Evolutionary conservation across 2,888 invertebrate species (phyloP), one percentile per base, ranked within the genome.

Genomic region (Melikaiella ostensackeni): DNA sequence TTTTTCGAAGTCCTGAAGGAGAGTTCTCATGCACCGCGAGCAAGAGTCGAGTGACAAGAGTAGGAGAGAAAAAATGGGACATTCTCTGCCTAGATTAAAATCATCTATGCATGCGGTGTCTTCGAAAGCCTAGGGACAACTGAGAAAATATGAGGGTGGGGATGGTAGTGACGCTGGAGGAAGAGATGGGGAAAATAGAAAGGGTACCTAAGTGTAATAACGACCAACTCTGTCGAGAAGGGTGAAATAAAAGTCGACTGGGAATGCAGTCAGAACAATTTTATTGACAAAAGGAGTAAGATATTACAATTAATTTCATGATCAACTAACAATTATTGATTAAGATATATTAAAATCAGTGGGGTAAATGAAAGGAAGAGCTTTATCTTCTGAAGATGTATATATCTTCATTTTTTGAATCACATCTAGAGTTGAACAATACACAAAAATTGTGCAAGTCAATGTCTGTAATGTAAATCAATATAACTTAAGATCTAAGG

Each of bases 181-280:
- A 63, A 8, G 73, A 76, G 70, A 64, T 59, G 66, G 46, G 64
- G 59, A 59, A 76, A 61, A 76, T 35, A 50, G 61, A 2, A 21
- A 35, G 61, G 77, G 55, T 61, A 75, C 59, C 55, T 46, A 64
- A 76, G 73, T 75, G 78, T 79, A 77, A 78, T 76, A 81, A 80
- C 77, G 77, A 77, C 75, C 78, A 74, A 62, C 24, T 75, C 50
- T 46, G 1, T n/a, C 8, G 75, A 70, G 42, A 74, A 75, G 74
- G 81, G 83, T 84, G 84, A 84, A 86, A 86, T 86, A 86, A 86
- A 86, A 84, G 84, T 83, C 80, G 80, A 79, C 82, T 82, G 86
- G 87, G 86, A 86, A 86, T 81, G 81, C 75, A 80, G 86, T 87
- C 87, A 87, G 87, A 85, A 87, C 77, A 80, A 79, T 80, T 82